Evolutionary conservation across 2,113 vertebrate species (phyloP).

Genomic region (Pomatorhinus ruficollis): DNA sequence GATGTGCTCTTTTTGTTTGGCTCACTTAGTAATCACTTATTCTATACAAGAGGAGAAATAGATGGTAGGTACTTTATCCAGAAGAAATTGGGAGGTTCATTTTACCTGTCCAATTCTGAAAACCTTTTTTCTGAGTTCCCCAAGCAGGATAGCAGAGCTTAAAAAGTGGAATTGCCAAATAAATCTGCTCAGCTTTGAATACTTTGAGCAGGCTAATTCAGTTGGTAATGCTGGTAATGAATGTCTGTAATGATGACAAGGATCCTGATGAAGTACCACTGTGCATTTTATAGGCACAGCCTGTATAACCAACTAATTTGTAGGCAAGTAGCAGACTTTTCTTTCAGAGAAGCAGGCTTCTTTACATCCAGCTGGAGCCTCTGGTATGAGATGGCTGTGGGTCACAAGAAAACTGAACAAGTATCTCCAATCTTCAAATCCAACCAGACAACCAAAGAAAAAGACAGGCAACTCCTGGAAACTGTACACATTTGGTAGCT

Average conservation of each 20-base stretch:
- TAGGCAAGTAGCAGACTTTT: not conserved
- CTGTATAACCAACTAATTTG: not conserved
- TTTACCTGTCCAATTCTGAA: not conserved
- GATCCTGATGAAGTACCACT: not conserved
- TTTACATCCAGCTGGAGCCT: not conserved
- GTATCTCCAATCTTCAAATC: not conserved
- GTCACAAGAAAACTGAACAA: not conserved
- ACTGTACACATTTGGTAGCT: not conserved
- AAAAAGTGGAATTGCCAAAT: not conserved
- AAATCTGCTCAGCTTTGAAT: not conserved
- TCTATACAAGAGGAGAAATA: no score
- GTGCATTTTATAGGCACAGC: not conserved
- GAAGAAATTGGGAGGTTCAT: not conserved
- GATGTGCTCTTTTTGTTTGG: no score
- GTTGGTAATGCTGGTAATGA: not conserved
- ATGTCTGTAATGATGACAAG: not conserved
- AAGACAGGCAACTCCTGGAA: not conserved
- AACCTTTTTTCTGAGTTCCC: not conserved
- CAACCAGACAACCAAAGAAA: not conserved
- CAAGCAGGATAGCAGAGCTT: not conserved
- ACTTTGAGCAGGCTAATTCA: not conserved
- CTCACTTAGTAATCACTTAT: no score
- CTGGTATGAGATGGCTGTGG: not conserved
- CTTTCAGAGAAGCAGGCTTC: not conserved
- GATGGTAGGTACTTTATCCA: not conserved